A percentile compares a stretch with the other conserved stretches of the same genome.
phyloP scores from a whole-genome alignment of 2,113 vertebrate genomes.

The Varanus salvator region DNA sequence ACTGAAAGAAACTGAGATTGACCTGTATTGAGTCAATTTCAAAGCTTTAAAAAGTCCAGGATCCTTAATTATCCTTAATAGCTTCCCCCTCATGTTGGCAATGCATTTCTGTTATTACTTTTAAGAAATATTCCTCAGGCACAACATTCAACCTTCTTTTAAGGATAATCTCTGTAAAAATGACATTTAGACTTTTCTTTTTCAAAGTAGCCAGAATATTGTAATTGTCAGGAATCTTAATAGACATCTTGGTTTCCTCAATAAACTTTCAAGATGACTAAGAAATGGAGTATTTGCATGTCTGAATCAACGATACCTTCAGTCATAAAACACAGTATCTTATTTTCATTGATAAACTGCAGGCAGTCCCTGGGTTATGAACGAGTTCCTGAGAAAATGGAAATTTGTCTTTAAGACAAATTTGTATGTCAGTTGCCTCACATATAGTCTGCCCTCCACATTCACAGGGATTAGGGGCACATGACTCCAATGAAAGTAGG shows the following conservation, averaged over 20 bases:
- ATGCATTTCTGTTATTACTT: background rate
- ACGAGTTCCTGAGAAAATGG: too few species aligned
- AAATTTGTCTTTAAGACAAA: too few species aligned
- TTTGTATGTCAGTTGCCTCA: too few species aligned
- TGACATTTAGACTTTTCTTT: background rate
- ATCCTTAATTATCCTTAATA: background rate
- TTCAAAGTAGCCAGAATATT: too few species aligned
- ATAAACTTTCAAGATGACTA: background rate
- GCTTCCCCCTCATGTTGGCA: too few species aligned
- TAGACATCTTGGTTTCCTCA: background rate
- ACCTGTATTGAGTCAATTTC: background rate
- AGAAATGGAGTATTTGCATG: background rate
- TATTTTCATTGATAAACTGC: too few species aligned
- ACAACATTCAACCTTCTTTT: background rate
- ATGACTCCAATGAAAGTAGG: too few species aligned
- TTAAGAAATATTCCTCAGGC: background rate
- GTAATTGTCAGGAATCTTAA: background rate
- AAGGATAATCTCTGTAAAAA: background rate
- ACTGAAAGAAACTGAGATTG: too few species aligned
- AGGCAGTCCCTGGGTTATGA: too few species aligned
- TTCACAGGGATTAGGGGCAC: too few species aligned
- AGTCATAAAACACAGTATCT: background rate
- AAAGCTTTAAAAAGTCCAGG: background rate
- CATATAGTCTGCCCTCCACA: too few species aligned
- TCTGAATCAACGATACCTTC: background rate